These are phyloP conservation scores for Palaemon carinicauda DNA, from an alignment of 1,140 invertebrate species.

Conservation along the genomic window DNA sequence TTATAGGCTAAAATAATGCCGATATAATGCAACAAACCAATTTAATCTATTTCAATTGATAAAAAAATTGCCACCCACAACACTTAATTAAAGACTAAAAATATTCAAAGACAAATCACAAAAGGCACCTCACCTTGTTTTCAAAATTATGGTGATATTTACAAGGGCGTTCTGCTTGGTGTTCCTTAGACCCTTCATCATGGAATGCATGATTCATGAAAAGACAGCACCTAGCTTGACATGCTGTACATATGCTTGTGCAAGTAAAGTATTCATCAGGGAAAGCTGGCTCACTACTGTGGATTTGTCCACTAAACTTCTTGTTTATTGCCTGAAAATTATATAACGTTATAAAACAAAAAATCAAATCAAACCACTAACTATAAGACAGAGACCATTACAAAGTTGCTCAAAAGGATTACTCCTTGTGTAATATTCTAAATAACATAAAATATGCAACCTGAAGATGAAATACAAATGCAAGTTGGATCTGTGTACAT, in stretches of 20 bases:
- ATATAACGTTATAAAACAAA: neutral
- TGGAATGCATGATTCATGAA: constrained; percentile 83
- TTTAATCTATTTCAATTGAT: neutral
- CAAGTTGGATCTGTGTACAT: no score
- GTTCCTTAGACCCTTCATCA: constrained; percentile 68
- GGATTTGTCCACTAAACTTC: constrained; percentile 78
- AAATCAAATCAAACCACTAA: no score
- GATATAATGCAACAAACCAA: no score
- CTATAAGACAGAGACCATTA: no score
- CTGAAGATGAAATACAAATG: no score
- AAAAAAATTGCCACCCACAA: neutral
- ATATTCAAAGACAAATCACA: neutral
- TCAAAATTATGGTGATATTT: constrained; percentile 82
- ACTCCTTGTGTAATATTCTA: no score
- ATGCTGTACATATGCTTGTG: constrained; percentile 76
- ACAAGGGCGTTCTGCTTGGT: constrained; percentile 58
- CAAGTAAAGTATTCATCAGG: constrained; percentile 86
- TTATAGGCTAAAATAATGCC: no score
- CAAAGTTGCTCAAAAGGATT: no score
- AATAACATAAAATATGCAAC: no score
- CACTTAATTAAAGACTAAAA: no score
- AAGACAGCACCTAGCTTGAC: constrained; percentile 74
- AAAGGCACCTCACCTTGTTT: constrained; percentile 66
- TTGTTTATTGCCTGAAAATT: constrained; percentile 74
- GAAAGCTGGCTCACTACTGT: constrained; percentile 73